Evolutionary conservation across 2,797 vertebrate genomes (phyloP).

Genomic region (Gallinago stenura): DNA sequence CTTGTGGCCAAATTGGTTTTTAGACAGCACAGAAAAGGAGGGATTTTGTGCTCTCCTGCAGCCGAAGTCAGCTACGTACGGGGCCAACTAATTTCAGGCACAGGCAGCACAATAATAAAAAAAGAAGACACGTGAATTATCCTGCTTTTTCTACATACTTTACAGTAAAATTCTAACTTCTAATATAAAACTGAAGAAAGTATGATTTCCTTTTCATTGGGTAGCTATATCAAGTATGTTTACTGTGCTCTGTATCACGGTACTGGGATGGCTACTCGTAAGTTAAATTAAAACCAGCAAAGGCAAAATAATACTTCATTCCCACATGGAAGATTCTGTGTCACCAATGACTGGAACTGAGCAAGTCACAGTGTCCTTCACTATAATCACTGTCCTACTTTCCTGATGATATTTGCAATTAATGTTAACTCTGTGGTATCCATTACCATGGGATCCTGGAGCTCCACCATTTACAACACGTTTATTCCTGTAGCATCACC

Average conservation of each 20-base stretch:
- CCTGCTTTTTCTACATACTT: background rate
- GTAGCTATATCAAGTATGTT: background rate
- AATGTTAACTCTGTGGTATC: background rate
- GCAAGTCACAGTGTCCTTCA: background rate
- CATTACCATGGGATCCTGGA: background rate
- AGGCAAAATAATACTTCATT: background rate
- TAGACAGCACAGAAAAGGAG: slow-evolving; percentile 49
- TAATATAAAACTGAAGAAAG: background rate
- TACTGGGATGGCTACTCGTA: background rate
- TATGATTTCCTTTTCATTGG: background rate
- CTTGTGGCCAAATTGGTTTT: slow-evolving; percentile 47
- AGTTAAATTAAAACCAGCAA: slow-evolving; percentile 1
- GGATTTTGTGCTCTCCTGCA: slow-evolving; percentile 50
- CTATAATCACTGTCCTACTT: slow-evolving; percentile 7
- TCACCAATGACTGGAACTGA: background rate
- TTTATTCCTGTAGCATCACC: background rate
- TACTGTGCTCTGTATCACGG: background rate
- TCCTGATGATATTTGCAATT: background rate
- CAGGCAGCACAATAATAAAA: background rate
- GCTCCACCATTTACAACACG: background rate
- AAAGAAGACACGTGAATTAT: background rate
- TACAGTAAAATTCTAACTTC: background rate
- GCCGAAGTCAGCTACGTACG: background rate
- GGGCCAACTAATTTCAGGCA: slow-evolving; percentile 39
- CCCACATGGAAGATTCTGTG: background rate